A percentile compares a stretch with the other conserved stretches of the same genome.
These are phyloP conservation scores for Agonopterix arenella DNA, from an alignment of 2,888 invertebrate species.

Conservation along the genomic window DNA sequence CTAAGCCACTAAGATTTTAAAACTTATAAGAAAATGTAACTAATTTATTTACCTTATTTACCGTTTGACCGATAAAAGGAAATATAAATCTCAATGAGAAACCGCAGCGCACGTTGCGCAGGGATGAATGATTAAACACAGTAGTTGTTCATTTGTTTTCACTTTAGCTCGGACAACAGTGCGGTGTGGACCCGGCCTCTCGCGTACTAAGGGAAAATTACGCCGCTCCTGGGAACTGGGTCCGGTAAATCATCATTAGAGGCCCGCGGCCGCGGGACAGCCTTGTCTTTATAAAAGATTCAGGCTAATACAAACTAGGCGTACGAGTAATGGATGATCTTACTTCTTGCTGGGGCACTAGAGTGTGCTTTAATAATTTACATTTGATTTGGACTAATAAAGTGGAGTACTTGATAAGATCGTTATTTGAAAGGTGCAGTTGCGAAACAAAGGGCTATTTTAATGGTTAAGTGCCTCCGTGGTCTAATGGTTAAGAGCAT, in stretches of 20 bases:
- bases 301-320: slow-evolving; percentile 64
- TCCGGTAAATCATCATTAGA: slow-evolving; percentile 70
- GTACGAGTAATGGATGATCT: slow-evolving; percentile 42
- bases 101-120: slow-evolving; percentile 31
- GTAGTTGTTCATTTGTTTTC: slow-evolving; percentile 70
- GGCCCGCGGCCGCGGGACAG: slow-evolving; percentile 42
- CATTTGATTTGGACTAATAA: no score
- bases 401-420: no score
- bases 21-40: no score
- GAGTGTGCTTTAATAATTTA: neutral
- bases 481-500: no score
- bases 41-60: slow-evolving; percentile 4
- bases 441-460: neutral
- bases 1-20: neutral
- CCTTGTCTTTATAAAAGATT: slow-evolving; percentile 70
- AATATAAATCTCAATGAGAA: slow-evolving; percentile 64
- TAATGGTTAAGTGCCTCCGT: no score
- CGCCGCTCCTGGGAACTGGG: slow-evolving; percentile 59
- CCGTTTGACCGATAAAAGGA: slow-evolving; percentile 44
- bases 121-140: slow-evolving; percentile 70
- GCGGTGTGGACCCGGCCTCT: slow-evolving; percentile 17
- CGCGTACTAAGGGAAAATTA: slow-evolving; percentile 65
- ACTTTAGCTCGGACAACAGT: slow-evolving; percentile 58
- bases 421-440: neutral
- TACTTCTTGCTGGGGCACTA: slow-evolving; percentile 22